phyloP scores from a whole-genome alignment of 2,888 invertebrate species.

The Tinea trinotella region DNA sequence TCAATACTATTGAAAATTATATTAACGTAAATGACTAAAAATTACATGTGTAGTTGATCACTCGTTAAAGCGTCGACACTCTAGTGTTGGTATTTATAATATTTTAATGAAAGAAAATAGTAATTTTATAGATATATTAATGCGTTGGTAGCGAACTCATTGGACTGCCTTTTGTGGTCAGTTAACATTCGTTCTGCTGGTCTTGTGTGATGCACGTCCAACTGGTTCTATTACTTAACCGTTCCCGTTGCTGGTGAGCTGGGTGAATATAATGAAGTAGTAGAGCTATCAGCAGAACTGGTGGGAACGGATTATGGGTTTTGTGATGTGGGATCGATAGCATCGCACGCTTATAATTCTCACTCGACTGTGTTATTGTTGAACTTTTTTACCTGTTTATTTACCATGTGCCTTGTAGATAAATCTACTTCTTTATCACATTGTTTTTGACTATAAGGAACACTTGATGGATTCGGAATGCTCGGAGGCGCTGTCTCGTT shows the following conservation, averaged over 20 bases:
- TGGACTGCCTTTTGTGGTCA: neutral
- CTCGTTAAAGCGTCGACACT: conserved; percentile 71
- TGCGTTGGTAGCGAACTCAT: conserved; percentile 28
- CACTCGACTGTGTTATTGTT: conserved; percentile 10
- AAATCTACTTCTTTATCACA: conserved; percentile 19
- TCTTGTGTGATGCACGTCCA: too few species aligned
- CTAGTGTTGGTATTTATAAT: conserved; percentile 64
- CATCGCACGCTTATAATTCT: conserved; percentile 1
- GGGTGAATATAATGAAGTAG: too few species aligned
- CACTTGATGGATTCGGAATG: conserved; percentile 4
- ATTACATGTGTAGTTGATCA: conserved; percentile 66
- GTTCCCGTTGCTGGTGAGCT: too few species aligned
- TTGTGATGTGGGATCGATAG: neutral
- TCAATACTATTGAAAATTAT: conserved; percentile 71
- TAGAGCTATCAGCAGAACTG: too few species aligned
- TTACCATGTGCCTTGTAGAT: conserved; percentile 54
- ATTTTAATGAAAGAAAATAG: conserved; percentile 41
- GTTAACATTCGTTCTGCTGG: neutral
- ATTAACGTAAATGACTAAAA: conserved; percentile 69
- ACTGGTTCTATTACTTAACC: too few species aligned
- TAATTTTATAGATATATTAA: conserved; percentile 34
- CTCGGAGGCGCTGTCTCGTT: neutral
- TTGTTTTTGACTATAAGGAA: conserved; percentile 15
- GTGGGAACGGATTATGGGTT: neutral
- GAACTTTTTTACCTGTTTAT: conserved; percentile 15